These are phyloP conservation scores for Aradus depressus DNA, from an alignment of 2,888 invertebrate species.

Conservation along the genomic window DNA sequence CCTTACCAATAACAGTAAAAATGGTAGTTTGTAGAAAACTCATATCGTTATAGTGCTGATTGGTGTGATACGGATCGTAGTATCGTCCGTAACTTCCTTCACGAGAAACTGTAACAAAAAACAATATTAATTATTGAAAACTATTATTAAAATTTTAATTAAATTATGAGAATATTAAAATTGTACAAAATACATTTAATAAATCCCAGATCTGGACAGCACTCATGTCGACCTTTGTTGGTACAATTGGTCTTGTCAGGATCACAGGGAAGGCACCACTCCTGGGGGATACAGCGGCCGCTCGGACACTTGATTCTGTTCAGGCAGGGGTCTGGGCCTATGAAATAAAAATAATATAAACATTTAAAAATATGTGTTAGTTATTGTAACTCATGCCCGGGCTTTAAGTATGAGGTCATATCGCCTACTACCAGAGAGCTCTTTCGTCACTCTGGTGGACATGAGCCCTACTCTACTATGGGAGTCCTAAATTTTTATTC, in stretches of 20 bases:
- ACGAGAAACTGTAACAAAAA: neutral
- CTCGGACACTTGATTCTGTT: conserved; percentile 34
- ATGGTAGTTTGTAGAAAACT: conserved; percentile 39
- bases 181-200: neutral
- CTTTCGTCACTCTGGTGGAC: too few relatives aligned
- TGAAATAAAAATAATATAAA: conserved; percentile 12
- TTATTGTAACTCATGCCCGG: too few relatives aligned
- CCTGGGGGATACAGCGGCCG: conserved; percentile 43
- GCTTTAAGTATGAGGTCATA: too few relatives aligned
- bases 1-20: conserved; percentile 38
- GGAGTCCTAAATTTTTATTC: too few relatives aligned
- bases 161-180: neutral
- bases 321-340: conserved; percentile 36
- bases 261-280: conserved; percentile 43
- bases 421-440: too few relatives aligned
- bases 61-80: conserved; percentile 30
- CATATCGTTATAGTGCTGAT: conserved; percentile 34
- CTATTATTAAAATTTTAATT: neutral
- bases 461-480: too few relatives aligned
- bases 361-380: too few relatives aligned
- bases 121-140: neutral
- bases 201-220: conserved; percentile 36
- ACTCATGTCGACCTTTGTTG: conserved; percentile 38
- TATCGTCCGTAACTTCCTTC: conserved; percentile 24
- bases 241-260: conserved; percentile 37